Conservation (phyloP, 2,113 vertebrate species). For the Redunca redunca region DNA sequence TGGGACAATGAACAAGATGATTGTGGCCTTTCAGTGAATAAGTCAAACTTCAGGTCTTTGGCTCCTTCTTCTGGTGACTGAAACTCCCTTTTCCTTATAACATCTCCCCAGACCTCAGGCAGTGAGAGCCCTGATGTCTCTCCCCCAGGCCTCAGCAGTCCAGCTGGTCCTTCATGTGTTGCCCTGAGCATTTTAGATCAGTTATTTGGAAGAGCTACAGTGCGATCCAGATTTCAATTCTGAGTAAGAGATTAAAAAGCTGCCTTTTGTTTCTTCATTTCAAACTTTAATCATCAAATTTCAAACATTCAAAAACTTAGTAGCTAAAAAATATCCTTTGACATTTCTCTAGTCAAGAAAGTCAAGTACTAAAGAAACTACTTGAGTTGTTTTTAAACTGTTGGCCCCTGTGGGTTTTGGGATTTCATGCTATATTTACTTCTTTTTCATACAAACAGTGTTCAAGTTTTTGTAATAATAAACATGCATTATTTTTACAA, state of each 20-base stretch:
- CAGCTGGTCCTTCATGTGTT: not conserved
- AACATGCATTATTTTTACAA: not conserved
- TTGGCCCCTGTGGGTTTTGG: not conserved
- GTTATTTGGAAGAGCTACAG: accelerated
- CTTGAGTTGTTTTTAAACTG: not conserved
- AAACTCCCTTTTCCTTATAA: not conserved
- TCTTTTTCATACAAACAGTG: not conserved
- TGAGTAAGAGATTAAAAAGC: not conserved
- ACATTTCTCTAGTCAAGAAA: not conserved
- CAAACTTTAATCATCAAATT: not conserved
- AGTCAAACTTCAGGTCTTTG: not conserved
- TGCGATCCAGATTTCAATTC: not conserved
- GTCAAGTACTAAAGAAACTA: not conserved
- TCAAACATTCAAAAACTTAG: not conserved
- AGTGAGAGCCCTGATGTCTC: not conserved
- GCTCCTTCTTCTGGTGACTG: not conserved
- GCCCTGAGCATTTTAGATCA: not conserved
- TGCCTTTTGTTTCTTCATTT: not conserved
- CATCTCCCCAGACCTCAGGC: not conserved
- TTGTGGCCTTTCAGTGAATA: not conserved
- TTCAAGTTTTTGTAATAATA: not conserved
- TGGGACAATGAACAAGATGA: not conserved
- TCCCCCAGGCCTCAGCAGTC: not conserved
- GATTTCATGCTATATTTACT: not conserved
- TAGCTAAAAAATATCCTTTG: not conserved